These are phyloP conservation scores for Mystacides longicornis DNA, from an alignment of 2,888 invertebrate genomes.

Conservation along the genomic window DNA sequence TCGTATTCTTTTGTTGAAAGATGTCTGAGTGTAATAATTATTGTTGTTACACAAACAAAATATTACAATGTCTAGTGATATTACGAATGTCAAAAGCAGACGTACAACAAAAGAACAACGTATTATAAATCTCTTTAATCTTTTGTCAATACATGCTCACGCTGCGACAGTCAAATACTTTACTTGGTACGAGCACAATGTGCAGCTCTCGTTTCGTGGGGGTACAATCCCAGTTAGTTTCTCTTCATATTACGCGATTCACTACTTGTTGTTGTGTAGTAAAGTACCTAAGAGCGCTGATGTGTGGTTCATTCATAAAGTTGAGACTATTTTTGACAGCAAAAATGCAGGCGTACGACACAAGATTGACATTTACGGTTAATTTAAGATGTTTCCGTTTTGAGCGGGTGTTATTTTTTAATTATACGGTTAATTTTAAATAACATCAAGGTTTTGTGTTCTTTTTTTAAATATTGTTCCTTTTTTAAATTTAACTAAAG, in stretches of 20 bases:
- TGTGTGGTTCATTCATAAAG: not conserved
- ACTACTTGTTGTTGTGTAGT: not conserved
- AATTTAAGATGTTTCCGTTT: too few relatives aligned
- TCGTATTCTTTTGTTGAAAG: too few relatives aligned
- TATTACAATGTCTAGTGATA: not conserved
- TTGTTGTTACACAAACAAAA: not conserved
- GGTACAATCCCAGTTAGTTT: not conserved
- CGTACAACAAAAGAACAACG: not conserved
- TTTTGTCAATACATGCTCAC: constrained; percentile 1
- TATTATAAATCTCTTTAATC: constrained; percentile 2
- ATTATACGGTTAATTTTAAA: too few relatives aligned
- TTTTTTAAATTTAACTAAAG: too few relatives aligned
- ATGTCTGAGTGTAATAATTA: too few relatives aligned
- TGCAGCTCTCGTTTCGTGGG: not conserved
- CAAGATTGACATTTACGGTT: too few relatives aligned
- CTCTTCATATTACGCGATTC: not conserved
- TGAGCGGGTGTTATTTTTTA: too few relatives aligned
- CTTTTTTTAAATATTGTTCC: too few relatives aligned
- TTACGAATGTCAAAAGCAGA: not conserved
- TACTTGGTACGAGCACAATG: not conserved
- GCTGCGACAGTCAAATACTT: constrained; percentile 1
- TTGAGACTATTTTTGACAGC: too few relatives aligned
- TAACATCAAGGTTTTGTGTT: too few relatives aligned
- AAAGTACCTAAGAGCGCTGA: too few relatives aligned
- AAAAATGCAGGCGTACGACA: too few relatives aligned